Percentiles rank a stretch among this genome's conserved stretches.
Evolutionary conservation across 1,140 invertebrate species (phyloP).

Genomic region (Halyomorpha halys): DNA sequence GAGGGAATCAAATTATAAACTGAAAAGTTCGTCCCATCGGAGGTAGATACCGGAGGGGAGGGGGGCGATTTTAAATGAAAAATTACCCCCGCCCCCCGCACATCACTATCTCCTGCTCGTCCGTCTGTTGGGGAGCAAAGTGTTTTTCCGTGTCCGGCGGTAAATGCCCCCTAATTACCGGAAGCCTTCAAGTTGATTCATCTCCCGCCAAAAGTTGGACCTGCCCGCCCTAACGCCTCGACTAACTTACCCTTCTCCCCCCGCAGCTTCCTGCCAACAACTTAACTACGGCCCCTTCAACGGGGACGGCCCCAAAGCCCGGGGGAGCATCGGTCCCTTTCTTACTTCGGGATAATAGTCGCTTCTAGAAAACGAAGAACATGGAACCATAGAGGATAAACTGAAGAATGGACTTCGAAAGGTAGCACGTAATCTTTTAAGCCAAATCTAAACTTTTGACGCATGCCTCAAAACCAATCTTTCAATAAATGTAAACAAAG

Average conservation of each 20-base stretch:
- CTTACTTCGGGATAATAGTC: background rate
- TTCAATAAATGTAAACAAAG: too few species aligned
- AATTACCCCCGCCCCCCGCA: background rate
- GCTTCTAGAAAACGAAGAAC: background rate
- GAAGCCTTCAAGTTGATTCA: constrained; percentile 4
- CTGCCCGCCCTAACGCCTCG: background rate
- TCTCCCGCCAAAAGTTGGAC: constrained; percentile 6
- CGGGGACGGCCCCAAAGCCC: background rate
- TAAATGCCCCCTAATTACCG: constrained; percentile 8
- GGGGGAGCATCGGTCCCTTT: background rate
- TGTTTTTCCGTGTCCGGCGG: constrained; percentile 15
- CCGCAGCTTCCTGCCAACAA: background rate
- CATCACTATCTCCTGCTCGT: too few species aligned
- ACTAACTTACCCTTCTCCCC: background rate
- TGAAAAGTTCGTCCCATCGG: background rate
- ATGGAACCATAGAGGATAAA: too few species aligned
- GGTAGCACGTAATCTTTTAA: too few species aligned
- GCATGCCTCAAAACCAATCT: too few species aligned
- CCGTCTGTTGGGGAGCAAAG: background rate
- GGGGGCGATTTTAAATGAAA: constrained; percentile 8
- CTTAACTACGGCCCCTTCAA: background rate
- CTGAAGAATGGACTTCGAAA: too few species aligned
- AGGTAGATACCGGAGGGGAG: background rate
- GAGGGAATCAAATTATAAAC: constrained; percentile 9
- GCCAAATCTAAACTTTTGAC: too few species aligned